Base-by-base conservation (phyloP, 2,797 vertebrate species). In the Chromobotia macracanthus region DNA sequence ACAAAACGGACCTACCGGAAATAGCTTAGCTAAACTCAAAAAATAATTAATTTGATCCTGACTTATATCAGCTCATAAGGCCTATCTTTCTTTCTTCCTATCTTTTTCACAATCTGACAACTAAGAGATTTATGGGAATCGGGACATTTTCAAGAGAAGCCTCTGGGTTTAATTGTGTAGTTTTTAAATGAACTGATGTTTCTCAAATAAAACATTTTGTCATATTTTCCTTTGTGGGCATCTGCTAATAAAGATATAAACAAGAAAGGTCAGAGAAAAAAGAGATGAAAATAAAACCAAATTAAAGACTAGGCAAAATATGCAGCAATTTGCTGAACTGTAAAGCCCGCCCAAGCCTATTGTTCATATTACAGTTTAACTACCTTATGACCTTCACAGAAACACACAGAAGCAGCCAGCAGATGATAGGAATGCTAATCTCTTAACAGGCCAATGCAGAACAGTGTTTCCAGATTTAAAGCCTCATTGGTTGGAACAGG, bases 311-410 rank as follows among this genome's bases (percentile, higher is more conserved):
- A 35, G 15, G 28, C 2, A 3, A 12, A 15, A 63, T 35, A 18
- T 61, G 58, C 3, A 58, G 21, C 25, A 31, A 28, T 63, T 63
- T 63, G 28, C 15, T 31, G 7, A 18, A 63, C 28, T n/a, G 60
- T 63, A 63, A 63, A 35, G 25, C 28, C 25, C 8, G 28, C 28
- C 25, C 28, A 35, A 63, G 28, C 28, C 16, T 31, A 63, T 15
- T 61, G 35, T 61, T 28, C 28, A 25, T 61, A 6, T 58, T 25
- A 61, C 8, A 23, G 23, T 77, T n/a, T 77, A 61, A 51, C 44
- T 58, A 58, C 56, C 12, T 28, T 70, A 50, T 70, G 25, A 77
- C 75, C 66, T 61, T 60, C 9, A 50, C 25, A 21, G 44, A 61
- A 60, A n/a, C 53, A 55, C 28, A 65, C 18, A 77, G 12, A 68